Conservation (phyloP, 2,888 invertebrate species). For the Trichogramma evanescens region DNA sequence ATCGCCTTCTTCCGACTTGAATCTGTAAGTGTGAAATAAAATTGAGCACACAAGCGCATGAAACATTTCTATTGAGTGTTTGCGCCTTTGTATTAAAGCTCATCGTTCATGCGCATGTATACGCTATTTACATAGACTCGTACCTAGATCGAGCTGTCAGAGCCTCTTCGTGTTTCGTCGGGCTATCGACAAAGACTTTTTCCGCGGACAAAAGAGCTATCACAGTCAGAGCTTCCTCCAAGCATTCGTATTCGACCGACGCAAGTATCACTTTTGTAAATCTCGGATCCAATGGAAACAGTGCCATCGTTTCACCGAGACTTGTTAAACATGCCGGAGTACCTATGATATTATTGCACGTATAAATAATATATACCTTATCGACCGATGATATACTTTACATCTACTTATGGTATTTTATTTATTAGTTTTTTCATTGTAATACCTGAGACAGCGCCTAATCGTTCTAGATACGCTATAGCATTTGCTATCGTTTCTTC, state of each 20-base stretch:
- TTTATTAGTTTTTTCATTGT: conserved; percentile 2
- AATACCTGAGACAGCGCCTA: conserved; percentile 49
- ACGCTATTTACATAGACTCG: not conserved
- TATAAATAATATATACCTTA: not conserved
- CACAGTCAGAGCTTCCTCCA: conserved; percentile 77
- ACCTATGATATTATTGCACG: conserved; percentile 26
- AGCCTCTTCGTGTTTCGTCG: conserved; percentile 71
- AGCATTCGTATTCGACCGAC: conserved; percentile 68
- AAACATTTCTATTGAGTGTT: not conserved
- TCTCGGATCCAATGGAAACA: conserved; percentile 87
- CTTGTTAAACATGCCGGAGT: conserved; percentile 63
- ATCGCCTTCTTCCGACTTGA: conserved; percentile 81
- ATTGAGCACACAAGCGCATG: not conserved
- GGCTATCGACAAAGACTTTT: conserved; percentile 69
- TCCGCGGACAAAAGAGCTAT: conserved; percentile 86
- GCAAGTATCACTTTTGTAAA: conserved; percentile 74
- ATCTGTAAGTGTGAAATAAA: conserved; percentile 51
- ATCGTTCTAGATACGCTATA: conserved; percentile 57
- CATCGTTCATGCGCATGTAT: no score
- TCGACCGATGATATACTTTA: not conserved
- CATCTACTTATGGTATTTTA: not conserved
- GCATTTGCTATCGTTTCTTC: conserved; percentile 63
- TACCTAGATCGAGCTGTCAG: conserved; percentile 58
- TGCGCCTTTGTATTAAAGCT: not conserved
- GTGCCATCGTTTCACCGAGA: conserved; percentile 77